Base-by-base conservation (phyloP, 2,888 invertebrate species). In the Tuberolachnus salignus region DNA sequence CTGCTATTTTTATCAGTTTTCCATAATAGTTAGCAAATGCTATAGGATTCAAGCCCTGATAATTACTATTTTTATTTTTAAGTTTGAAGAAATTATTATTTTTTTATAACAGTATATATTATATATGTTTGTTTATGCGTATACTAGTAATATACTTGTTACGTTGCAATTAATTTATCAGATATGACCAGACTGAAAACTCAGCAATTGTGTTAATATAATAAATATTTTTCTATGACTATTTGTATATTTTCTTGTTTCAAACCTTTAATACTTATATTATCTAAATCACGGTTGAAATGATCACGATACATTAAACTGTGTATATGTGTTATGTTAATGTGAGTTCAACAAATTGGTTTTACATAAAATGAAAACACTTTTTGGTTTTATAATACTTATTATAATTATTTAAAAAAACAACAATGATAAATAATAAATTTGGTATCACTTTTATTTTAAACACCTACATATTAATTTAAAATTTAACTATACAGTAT, bases 181-280 rank as follows among this genome's bases (percentile, higher is more conserved):
- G 59, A 72, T 59, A 61, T 19, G 49, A 49, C 44, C n/a, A 64
- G 53, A 74, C 63, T 74, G 73, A 74, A 74, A 63, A 53, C 23
- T 64, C 63, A 44, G 21, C 51, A 51, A 63, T 63, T 53, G 63
- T 53, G 42, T 64, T 53, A 44, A 64, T 64, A 63, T 44, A 44
- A 63, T 19, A 74, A 71, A 72, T 74, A 74, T 74, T 74, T 74
- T 74, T 63, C 44, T 64, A 63, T 10, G 51, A 63, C n/a, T 74
- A 53, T 64, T 74, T 64, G 51, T 53, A 64, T 74, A 21, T 21
- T 74, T 21, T 74, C 53, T 34, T n/a, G n/a, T 61, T 61, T 34
- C 16, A 42, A 73, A 73, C 34, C 59, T 72, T 72, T 72, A 51
- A 34, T 59, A 66, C 66, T 14, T 23, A 13, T 34, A 13, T 34